A percentile compares a stretch with the other conserved stretches of the same genome.
Evolutionary conservation across 1,140 invertebrate genomes (phyloP).

Genomic region (Dreissena polymorpha): DNA sequence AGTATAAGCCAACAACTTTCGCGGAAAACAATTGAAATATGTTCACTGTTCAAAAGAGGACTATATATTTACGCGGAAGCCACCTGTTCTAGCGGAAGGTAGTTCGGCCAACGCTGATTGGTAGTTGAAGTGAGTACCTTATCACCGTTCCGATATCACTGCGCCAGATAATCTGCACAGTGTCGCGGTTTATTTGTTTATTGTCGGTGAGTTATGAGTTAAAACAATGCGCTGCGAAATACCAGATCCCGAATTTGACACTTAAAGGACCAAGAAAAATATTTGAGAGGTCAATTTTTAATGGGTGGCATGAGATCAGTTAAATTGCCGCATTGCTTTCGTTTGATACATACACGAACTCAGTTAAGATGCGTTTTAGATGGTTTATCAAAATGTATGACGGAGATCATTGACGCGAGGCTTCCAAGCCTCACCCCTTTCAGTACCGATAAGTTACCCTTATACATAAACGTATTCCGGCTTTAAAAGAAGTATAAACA

Average conservation of each 20-base stretch:
- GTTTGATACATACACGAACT: too few relatives aligned
- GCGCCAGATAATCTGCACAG: constrained; percentile 34
- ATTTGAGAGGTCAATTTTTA: constrained; percentile 12
- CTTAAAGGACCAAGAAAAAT: constrained; percentile 4
- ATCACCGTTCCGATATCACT: constrained; percentile 41
- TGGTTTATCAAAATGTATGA: too few relatives aligned
- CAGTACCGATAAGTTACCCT: too few relatives aligned
- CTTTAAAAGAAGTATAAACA: too few relatives aligned
- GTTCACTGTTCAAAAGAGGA: too few relatives aligned
- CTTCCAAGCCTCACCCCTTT: too few relatives aligned
- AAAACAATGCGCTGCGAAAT: constrained; percentile 49
- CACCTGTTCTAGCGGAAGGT: constrained; percentile 45
- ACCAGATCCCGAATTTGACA: constrained; percentile 44
- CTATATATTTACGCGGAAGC: constrained; percentile 11
- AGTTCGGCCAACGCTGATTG: constrained; percentile 42
- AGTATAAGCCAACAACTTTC: too few relatives aligned
- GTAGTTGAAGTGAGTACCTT: constrained; percentile 21
- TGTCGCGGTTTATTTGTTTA: constrained; percentile 57
- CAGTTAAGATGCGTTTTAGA: too few relatives aligned
- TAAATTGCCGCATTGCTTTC: too few relatives aligned
- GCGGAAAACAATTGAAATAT: too few relatives aligned
- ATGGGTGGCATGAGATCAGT: constrained; percentile 6
- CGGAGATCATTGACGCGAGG: too few relatives aligned
- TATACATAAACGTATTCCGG: too few relatives aligned
- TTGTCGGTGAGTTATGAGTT: constrained; percentile 43